phyloP scores from a whole-genome alignment of 2,888 invertebrate species.

The Tricholauxania praeusta region DNA sequence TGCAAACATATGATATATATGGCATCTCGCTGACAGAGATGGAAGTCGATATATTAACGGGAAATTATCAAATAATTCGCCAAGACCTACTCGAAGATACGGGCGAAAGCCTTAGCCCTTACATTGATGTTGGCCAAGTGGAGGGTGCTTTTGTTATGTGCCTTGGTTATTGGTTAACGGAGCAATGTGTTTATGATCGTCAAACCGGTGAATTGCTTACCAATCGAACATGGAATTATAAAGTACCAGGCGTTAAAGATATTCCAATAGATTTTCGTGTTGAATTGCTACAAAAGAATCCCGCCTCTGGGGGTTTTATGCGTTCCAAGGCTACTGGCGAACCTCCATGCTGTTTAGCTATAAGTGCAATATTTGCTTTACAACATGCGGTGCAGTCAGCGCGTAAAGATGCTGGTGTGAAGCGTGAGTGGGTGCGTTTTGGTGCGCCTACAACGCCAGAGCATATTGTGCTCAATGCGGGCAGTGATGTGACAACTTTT shows the following conservation, averaged over 20 bases:
- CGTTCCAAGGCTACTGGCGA: conserved; percentile 78
- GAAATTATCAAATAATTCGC: conserved; percentile 75
- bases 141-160: conserved; percentile 84
- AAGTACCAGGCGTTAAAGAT: conserved; percentile 80
- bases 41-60: conserved; percentile 83
- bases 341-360: conserved; percentile 70
- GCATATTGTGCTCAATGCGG: conserved; percentile 51
- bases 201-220: conserved; percentile 76
- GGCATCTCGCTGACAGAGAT: conserved; percentile 76
- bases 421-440: conserved; percentile 53
- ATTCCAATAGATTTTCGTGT: conserved; percentile 81
- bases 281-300: conserved; percentile 74
- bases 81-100: conserved; percentile 80
- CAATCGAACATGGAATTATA: conserved; percentile 84
- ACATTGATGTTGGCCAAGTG: conserved; percentile 79
- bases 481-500: conserved; percentile 47
- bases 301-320: conserved; percentile 75
- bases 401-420: conserved; percentile 73
- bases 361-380: conserved; percentile 73
- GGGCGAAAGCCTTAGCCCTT: conserved; percentile 78
- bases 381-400: conserved; percentile 76
- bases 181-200: conserved; percentile 75
- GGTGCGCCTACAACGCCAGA: conserved; percentile 60
- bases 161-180: conserved; percentile 79
- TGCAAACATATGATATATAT: conserved; percentile 73